phyloP scores from a whole-genome alignment of 2,888 invertebrate species.

The Smittia sp. region DNA sequence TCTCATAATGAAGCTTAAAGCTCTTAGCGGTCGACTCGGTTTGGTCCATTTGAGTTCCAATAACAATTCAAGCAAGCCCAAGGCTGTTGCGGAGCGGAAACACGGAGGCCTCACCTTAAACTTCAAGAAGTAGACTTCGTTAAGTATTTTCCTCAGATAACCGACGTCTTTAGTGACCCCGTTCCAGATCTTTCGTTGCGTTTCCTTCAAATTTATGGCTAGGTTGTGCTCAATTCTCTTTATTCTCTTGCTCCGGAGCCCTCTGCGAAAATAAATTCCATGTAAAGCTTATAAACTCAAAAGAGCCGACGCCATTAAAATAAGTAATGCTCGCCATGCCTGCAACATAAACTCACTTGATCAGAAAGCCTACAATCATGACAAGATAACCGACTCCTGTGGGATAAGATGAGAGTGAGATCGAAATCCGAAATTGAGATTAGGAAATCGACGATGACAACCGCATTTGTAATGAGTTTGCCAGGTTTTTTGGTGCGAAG shows the following conservation, averaged over 20 bases:
- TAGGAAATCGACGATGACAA: background rate
- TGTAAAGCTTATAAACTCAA: background rate
- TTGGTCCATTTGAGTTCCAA: background rate
- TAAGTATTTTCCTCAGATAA: conserved; percentile 69
- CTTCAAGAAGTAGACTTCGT: conserved; percentile 78
- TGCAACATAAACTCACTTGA: conserved; percentile 52
- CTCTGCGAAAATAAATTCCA: conserved; percentile 47
- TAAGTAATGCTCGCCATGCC: conserved; percentile 9
- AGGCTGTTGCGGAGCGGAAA: too few relatives aligned
- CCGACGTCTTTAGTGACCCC: conserved; percentile 73
- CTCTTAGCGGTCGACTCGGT: background rate
- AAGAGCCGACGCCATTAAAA: conserved; percentile 10
- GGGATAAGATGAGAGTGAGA: background rate
- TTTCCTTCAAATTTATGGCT: conserved; percentile 71
- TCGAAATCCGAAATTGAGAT: background rate
- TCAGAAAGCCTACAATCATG: conserved; percentile 85
- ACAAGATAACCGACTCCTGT: conserved; percentile 84
- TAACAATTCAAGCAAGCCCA: too few relatives aligned
- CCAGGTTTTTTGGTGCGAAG: background rate
- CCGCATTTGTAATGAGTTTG: conserved; percentile 11
- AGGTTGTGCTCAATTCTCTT: conserved; percentile 73
- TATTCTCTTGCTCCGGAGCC: conserved; percentile 66
- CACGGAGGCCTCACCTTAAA: conserved; percentile 72
- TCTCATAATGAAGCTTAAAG: conserved; percentile 18
- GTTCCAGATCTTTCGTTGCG: conserved; percentile 73